phyloP scores from a whole-genome alignment of 2,888 invertebrate species.

The Lasioglossum zephyrum region DNA sequence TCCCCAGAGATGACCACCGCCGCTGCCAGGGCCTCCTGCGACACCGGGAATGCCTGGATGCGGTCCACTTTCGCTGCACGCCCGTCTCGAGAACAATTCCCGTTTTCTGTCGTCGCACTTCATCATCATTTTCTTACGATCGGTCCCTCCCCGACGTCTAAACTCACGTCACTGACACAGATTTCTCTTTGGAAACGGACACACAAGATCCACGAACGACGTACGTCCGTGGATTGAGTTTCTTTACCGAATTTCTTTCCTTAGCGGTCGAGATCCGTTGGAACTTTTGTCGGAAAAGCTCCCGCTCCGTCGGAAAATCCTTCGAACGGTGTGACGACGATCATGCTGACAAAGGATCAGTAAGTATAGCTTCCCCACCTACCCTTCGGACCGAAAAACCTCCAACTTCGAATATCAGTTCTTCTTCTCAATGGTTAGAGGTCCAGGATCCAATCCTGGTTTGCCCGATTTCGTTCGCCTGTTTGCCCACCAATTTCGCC shows the following conservation, averaged over 20 bases:
- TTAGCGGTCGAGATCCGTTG: background rate
- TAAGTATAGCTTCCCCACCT: background rate
- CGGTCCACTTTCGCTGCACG: constrained; percentile 90
- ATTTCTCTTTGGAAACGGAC: background rate
- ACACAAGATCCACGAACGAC: background rate
- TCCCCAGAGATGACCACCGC: constrained; percentile 88
- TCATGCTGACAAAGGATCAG: constrained; percentile 16
- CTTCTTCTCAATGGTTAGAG: background rate
- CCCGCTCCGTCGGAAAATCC: background rate
- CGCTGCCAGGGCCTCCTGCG: constrained; percentile 68
- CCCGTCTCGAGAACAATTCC: constrained; percentile 85
- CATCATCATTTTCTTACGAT: constrained; percentile 74
- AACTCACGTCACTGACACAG: background rate
- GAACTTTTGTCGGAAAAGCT: background rate
- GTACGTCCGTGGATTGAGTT: constrained; percentile 5
- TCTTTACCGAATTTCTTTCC: background rate
- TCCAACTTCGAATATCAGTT: background rate
- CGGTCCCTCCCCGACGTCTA: background rate
- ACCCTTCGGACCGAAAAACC: background rate
- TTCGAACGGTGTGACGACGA: background rate
- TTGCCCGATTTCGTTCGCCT: background rate
- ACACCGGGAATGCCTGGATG: constrained; percentile 86
- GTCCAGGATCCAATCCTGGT: background rate
- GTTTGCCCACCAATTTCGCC: background rate
- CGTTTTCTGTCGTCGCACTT: constrained; percentile 81